Conservation (phyloP, 2,113 vertebrate species). For the Pseudopipra pipra region DNA sequence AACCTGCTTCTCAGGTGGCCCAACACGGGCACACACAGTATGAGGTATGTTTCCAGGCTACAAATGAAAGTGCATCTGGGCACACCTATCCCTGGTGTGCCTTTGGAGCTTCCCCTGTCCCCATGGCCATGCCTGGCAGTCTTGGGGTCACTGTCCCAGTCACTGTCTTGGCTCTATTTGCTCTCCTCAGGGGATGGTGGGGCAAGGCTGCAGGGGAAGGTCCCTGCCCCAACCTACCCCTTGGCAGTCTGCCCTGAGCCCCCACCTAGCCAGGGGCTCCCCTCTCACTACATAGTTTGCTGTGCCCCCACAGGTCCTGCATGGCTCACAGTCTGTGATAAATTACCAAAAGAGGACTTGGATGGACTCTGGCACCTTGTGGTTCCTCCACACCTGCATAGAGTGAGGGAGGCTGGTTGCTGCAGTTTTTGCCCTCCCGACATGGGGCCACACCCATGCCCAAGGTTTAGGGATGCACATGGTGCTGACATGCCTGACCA, state of each 20-base stretch:
- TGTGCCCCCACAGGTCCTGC: rapidly evolving
- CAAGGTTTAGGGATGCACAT: background rate
- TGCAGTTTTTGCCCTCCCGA: rapidly evolving
- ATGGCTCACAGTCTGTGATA: background rate
- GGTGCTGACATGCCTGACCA: too few species aligned
- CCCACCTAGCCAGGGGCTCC: background rate
- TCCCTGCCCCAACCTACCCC: background rate
- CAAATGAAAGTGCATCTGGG: background rate
- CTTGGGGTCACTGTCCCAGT: background rate
- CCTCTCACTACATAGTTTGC: rapidly evolving
- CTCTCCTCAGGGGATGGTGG: background rate
- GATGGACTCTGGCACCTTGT: background rate
- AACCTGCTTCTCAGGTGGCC: background rate
- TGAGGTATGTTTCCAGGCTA: rapidly evolving
- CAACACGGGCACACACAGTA: background rate
- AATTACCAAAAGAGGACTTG: background rate
- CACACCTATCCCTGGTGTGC: background rate
- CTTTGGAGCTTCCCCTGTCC: background rate
- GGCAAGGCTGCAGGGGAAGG: background rate
- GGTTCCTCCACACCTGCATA: rapidly evolving
- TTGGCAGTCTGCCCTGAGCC: background rate
- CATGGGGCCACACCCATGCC: rapidly evolving
- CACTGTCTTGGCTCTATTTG: background rate
- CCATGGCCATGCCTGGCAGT: background rate
- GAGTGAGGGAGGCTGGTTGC: background rate